Conservation (phyloP, 2,888 invertebrate genomes). For the Sesia apiformis region DNA sequence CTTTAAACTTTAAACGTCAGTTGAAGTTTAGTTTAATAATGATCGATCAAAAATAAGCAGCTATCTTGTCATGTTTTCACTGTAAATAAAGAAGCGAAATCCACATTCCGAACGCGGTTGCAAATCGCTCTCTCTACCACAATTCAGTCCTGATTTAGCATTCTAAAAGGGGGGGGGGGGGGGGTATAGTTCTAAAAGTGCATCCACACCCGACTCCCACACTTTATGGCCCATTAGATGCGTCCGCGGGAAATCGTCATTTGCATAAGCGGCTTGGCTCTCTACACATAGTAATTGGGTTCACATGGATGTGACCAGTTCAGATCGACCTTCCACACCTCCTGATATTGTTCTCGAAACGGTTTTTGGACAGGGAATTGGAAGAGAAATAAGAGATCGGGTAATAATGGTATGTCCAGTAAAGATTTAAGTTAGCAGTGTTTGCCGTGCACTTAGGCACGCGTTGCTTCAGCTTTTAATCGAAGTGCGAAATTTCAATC, state of each 20-base stretch:
- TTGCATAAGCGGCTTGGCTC: conserved; percentile 73
- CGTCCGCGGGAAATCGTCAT: conserved; percentile 69
- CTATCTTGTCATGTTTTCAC: no score
- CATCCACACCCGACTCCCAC: conserved; percentile 32
- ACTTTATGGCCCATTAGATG: conserved; percentile 65
- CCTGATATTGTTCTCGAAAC: conserved; percentile 1
- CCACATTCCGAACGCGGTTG: background rate
- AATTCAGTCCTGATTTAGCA: conserved; percentile 25
- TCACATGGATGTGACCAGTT: conserved; percentile 51
- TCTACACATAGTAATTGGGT: conserved; percentile 70
- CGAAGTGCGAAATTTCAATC: conserved; percentile 70
- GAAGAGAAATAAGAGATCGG: conserved; percentile 14
- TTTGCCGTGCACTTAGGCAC: conserved; percentile 65
- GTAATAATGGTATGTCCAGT: conserved; percentile 34
- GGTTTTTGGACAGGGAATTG: background rate
- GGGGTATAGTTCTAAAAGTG: conserved; percentile 46
- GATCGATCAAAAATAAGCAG: no score
- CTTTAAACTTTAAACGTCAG: no score
- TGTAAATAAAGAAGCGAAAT: background rate
- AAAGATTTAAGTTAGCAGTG: conserved; percentile 57
- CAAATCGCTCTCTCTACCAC: conserved; percentile 5
- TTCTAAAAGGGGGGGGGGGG: conserved; percentile 1
- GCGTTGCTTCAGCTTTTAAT: conserved; percentile 45
- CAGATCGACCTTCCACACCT: conserved; percentile 29
- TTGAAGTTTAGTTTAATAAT: no score